These are phyloP conservation scores for Macrophya alboannulata DNA, from an alignment of 2,888 invertebrate genomes.

Conservation along the genomic window DNA sequence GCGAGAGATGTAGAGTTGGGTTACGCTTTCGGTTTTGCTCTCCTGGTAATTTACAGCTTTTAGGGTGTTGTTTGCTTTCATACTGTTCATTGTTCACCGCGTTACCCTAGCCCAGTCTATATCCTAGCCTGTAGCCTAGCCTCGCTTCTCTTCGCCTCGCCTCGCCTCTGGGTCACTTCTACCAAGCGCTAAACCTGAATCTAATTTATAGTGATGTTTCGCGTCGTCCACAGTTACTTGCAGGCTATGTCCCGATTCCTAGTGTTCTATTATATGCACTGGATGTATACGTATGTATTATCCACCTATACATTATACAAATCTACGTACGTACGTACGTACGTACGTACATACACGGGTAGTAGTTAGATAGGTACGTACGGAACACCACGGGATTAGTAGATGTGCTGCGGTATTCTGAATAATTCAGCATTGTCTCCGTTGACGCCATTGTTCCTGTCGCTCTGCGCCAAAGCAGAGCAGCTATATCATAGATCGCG, in stretches of 20 bases:
- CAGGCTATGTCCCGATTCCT: slow-evolving; percentile 78
- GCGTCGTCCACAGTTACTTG: slow-evolving; percentile 77
- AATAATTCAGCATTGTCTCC: slow-evolving; percentile 79
- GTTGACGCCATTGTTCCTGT: slow-evolving; percentile 78
- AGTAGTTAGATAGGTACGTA: not conserved
- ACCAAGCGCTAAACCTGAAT: slow-evolving; percentile 62
- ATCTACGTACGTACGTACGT: not conserved
- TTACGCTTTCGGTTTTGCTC: slow-evolving; percentile 48
- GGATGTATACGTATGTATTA: slow-evolving; percentile 7
- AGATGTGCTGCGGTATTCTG: slow-evolving; percentile 69
- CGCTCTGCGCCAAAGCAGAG: slow-evolving; percentile 60
- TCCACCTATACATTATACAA: slow-evolving; percentile 9
- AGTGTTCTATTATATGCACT: slow-evolving; percentile 76
- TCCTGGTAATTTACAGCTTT: slow-evolving; percentile 52
- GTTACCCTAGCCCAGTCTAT: slow-evolving; percentile 10
- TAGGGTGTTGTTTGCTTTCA: slow-evolving; percentile 54
- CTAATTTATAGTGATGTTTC: slow-evolving; percentile 79
- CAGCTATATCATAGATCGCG: not conserved
- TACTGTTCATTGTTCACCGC: slow-evolving; percentile 54
- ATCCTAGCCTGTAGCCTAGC: no score
- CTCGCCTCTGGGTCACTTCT: slow-evolving; percentile 53
- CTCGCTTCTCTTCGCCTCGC: no score
- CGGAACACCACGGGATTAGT: slow-evolving; percentile 19
- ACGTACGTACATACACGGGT: not conserved
- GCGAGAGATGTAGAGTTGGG: not conserved